Evolutionary conservation across 1,140 invertebrate genomes (phyloP).

Genomic region (Bathynomus jamesi): DNA sequence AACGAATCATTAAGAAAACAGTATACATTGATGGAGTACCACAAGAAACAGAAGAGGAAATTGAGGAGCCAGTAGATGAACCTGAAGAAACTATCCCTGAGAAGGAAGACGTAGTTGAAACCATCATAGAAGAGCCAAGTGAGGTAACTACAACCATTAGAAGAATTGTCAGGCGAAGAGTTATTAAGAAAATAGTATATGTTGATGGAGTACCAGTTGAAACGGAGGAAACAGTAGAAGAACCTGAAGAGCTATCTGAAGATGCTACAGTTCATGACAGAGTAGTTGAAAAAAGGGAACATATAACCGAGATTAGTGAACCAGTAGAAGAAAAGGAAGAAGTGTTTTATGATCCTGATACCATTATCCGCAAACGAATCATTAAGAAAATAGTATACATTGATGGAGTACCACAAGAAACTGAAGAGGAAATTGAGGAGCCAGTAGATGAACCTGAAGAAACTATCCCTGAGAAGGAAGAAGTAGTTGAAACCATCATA

Average conservation of each 20-base stretch:
- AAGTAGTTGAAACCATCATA: neutral
- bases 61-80: neutral
- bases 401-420: conserved; percentile 9
- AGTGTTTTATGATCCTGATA: conserved; percentile 14
- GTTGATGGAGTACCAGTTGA: conserved; percentile 20
- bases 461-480: neutral
- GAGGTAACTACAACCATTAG: neutral
- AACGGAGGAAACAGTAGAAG: conserved; percentile 11
- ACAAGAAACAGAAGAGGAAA: conserved; percentile 4
- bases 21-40: conserved; percentile 13
- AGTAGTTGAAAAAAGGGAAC: neutral
- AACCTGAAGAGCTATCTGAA: conserved; percentile 10
- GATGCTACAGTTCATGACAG: neutral
- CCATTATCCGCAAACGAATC: conserved; percentile 57
- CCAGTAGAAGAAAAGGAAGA: neutral
- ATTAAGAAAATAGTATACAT: conserved; percentile 12
- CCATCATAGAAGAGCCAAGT: neutral
- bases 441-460: neutral
- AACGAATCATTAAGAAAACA: conserved; percentile 7
- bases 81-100: neutral
- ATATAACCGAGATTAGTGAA: neutral
- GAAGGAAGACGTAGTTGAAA: conserved; percentile 4
- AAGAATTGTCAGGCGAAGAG: conserved; percentile 6
- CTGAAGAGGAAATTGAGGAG: conserved; percentile 8
- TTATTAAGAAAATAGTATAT: conserved; percentile 13